Percentiles rank a stretch among this genome's conserved stretches.
These are phyloP conservation scores for Hanleya hanleyi DNA, from an alignment of 2,888 invertebrate species.

Conservation along the genomic window DNA sequence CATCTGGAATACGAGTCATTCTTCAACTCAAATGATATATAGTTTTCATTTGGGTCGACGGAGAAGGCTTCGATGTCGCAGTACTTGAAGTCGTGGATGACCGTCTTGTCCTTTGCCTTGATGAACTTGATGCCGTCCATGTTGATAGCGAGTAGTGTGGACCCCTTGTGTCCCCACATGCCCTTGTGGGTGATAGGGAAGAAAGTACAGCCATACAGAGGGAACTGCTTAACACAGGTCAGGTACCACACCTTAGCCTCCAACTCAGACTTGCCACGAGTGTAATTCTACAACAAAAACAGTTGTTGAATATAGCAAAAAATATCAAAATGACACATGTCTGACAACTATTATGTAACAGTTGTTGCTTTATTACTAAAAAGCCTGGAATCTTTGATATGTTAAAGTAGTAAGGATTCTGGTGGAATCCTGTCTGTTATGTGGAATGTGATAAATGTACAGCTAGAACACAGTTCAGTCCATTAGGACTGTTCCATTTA, in stretches of 20 bases:
- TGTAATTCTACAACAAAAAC: slow-evolving; percentile 77
- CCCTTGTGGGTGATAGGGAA: slow-evolving; percentile 94
- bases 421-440: no score
- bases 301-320: slow-evolving; percentile 14
- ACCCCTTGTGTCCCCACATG: slow-evolving; percentile 89
- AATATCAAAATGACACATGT: slow-evolving; percentile 5
- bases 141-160: slow-evolving; percentile 86
- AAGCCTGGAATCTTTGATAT: no score
- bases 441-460: no score
- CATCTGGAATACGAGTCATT: slow-evolving; percentile 75
- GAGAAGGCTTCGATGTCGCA: slow-evolving; percentile 92
- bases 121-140: slow-evolving; percentile 93
- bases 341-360: neutral
- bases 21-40: slow-evolving; percentile 91
- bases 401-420: no score
- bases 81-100: slow-evolving; percentile 92
- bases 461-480: no score
- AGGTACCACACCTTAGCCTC: slow-evolving; percentile 95
- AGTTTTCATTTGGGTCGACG: slow-evolving; percentile 92
- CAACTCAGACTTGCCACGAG: slow-evolving; percentile 91
- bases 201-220: slow-evolving; percentile 89
- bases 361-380: no score
- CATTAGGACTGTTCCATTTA: no score
- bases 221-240: slow-evolving; percentile 97
- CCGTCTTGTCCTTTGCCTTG: slow-evolving; percentile 92